phyloP scores from a whole-genome alignment of 2,888 invertebrate genomes.

The Macaria liturata region DNA sequence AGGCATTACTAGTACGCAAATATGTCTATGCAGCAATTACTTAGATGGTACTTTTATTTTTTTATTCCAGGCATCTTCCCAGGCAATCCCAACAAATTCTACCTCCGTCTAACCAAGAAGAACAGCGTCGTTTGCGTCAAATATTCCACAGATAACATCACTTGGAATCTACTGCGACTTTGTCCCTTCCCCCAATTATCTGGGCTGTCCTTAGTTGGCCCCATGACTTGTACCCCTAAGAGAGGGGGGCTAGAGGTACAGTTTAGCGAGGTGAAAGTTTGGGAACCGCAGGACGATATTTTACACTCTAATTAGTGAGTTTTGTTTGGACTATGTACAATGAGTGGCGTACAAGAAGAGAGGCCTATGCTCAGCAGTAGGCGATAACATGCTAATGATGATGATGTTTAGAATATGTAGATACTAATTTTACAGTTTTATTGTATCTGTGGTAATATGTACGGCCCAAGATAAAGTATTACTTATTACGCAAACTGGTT shows the following conservation, averaged over 20 bases:
- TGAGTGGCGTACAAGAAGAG: too few species aligned
- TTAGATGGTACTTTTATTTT: too few species aligned
- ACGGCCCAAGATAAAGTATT: too few species aligned
- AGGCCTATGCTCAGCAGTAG: too few species aligned
- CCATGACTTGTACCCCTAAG: slow-evolving; percentile 63
- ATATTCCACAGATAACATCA: slow-evolving; percentile 57
- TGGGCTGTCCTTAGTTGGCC: slow-evolving; percentile 53
- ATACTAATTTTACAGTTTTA: too few species aligned
- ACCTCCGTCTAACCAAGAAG: slow-evolving; percentile 58
- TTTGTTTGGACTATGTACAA: neutral
- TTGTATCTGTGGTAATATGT: too few species aligned
- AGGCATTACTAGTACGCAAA: too few species aligned
- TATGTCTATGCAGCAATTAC: too few species aligned
- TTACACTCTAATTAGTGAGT: slow-evolving; percentile 57
- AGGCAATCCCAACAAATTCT: slow-evolving; percentile 63
- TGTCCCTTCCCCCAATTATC: slow-evolving; percentile 48
- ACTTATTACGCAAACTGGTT: too few species aligned
- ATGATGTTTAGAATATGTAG: too few species aligned
- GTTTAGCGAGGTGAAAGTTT: slow-evolving; percentile 52
- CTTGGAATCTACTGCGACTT: slow-evolving; percentile 58
- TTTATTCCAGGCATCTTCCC: slow-evolving; percentile 56
- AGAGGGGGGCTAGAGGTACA: slow-evolving; percentile 54
- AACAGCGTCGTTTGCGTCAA: slow-evolving; percentile 58
- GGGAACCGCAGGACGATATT: slow-evolving; percentile 54
- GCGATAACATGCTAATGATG: too few species aligned